Conservation (phyloP, 2,888 invertebrate species). For the Rhopalosiphum nymphaeae region DNA sequence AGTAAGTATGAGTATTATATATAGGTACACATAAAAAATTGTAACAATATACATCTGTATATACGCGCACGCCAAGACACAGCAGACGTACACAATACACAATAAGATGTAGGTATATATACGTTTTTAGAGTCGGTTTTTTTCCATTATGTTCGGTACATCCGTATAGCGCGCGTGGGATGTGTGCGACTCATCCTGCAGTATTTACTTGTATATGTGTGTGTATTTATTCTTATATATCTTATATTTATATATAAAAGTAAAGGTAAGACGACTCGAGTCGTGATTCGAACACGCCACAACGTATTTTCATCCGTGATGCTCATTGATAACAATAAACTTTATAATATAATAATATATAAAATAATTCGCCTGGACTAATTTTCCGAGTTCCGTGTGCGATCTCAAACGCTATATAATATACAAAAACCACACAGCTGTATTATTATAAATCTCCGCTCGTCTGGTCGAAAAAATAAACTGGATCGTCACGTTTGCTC, state of each 20-base stretch:
- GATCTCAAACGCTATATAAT: conserved; percentile 9
- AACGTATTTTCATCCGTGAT: conserved; percentile 23
- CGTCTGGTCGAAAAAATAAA: background rate
- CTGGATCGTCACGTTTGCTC: conserved; percentile 29
- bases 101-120: background rate
- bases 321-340: conserved; percentile 34
- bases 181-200: background rate
- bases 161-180: conserved; percentile 36
- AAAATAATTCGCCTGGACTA: conserved; percentile 49
- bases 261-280: conserved; percentile 23
- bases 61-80: conserved; percentile 5
- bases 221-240: background rate
- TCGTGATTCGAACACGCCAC: conserved; percentile 31
- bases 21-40: conserved; percentile 1
- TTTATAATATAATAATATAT: background rate
- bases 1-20: background rate
- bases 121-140: background rate
- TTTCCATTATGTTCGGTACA: conserved; percentile 14
- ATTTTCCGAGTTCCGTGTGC: conserved; percentile 47
- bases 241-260: background rate
- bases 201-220: background rate
- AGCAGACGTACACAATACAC: conserved; percentile 5
- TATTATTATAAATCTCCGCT: conserved; percentile 10
- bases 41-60: conserved; percentile 13
- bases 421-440: background rate